Percentiles rank a stretch among this genome's conserved stretches.
phyloP scores from a whole-genome alignment of 2,113 vertebrate species.

The Willisornis vidua region DNA sequence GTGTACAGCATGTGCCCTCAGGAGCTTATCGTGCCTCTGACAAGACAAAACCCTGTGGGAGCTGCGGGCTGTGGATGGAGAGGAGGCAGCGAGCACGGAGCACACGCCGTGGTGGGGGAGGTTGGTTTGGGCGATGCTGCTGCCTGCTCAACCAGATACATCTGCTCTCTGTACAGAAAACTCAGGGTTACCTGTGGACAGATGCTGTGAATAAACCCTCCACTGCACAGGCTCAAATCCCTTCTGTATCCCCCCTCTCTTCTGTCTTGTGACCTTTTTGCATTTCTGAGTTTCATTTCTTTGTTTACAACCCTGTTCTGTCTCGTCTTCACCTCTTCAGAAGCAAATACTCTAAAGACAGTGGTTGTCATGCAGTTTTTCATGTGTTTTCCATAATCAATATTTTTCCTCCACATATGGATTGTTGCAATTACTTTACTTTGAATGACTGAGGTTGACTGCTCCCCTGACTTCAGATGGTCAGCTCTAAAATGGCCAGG shows the following conservation, averaged over 20 bases:
- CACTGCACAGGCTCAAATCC: not conserved
- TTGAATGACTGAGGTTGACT: not conserved
- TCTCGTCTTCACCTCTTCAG: accelerated
- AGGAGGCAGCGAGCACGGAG: not conserved
- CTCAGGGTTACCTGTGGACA: not conserved
- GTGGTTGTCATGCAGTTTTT: not conserved
- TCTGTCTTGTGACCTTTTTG: not conserved
- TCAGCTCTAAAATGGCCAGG: not conserved
- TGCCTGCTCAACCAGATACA: not conserved
- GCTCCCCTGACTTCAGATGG: not conserved
- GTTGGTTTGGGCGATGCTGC: not conserved
- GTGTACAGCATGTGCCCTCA: not conserved
- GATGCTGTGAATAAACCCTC: not conserved
- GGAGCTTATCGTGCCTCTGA: not conserved
- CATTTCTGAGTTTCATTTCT: not conserved
- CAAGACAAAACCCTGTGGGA: not conserved
- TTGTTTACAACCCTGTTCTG: not conserved
- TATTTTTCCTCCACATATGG: not conserved
- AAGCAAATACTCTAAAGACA: not conserved
- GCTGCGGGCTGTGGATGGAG: not conserved
- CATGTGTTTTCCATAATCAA: not conserved
- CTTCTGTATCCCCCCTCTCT: not conserved
- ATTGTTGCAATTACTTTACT: not conserved
- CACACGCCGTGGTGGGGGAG: not conserved
- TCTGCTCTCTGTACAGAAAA: accelerated